Conservation (phyloP, 2,113 vertebrate species). For the Rhinoptilus africanus region DNA sequence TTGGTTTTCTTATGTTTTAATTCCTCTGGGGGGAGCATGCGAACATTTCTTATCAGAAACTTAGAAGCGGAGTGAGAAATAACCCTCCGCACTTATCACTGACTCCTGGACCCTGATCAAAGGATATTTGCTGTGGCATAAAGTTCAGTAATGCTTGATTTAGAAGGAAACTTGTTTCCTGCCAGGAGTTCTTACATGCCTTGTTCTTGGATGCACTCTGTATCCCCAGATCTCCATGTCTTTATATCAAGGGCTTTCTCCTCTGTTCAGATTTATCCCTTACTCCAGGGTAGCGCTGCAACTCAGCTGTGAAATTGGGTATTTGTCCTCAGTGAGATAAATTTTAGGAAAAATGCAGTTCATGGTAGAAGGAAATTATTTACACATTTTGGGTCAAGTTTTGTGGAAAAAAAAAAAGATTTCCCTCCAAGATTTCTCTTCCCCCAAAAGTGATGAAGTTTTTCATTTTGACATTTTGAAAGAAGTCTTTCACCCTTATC, state of each 20-base stretch:
- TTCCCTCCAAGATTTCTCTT: neutral
- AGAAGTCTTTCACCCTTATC: neutral
- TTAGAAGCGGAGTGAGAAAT: neutral
- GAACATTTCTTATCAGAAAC: constrained; percentile 19
- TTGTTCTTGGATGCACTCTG: neutral
- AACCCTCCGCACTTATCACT: neutral
- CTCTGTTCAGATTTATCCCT: neutral
- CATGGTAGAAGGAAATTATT: neutral
- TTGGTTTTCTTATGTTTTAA: neutral
- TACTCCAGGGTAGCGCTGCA: neutral
- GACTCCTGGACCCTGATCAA: neutral
- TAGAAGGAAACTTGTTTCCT: neutral
- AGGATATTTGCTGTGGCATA: neutral
- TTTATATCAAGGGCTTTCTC: neutral
- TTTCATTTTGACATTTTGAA: neutral
- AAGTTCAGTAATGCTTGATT: neutral
- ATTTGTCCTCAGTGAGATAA: neutral
- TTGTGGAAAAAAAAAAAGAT: neutral
- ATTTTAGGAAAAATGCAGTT: neutral
- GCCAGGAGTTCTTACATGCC: neutral
- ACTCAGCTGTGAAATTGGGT: neutral
- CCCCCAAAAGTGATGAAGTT: neutral
- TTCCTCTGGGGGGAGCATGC: constrained; percentile 23
- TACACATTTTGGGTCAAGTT: neutral
- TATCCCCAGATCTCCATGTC: neutral